Base-by-base conservation (phyloP, 2,797 vertebrate genomes). In the Bryconaethiops microstoma region DNA sequence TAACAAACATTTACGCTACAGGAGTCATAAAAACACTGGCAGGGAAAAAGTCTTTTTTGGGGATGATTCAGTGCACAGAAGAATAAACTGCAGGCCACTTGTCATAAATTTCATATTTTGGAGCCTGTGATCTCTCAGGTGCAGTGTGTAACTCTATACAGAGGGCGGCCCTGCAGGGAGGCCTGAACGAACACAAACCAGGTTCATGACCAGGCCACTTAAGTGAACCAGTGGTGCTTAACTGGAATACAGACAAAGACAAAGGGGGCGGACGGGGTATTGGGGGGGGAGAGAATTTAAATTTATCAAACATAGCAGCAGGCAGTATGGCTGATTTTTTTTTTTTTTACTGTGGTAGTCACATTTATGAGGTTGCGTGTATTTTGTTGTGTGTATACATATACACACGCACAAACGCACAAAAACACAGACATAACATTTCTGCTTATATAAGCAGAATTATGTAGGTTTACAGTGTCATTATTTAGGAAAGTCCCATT, bases 81-180 rank as follows among this genome's bases (percentile, higher is more conserved):
- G 59, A 29, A 68, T 39, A 52, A 5, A 77, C 29, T 59, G 25
- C 35, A 21, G 55, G 29, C 42, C 9, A 78, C 52, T 14, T 39
- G 23, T 21, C 40, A 60, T 78, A 78, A 68, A 78, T 69, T 67
- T 52, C 25, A 78, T 25, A 45, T 73, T 73, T 16, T 39, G 3
- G 29, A 69, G 42, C n/a, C 50, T 59, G 52, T 64, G 23, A 62
- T 71, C 68, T 62, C 35, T 71, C 69, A 79, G 45, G 69, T 63
- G 62, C 50, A 67, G 29, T 14, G 6, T 67, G 77, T 50, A 82
- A 63, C 45, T 76, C 73, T 52, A 81, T 39, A 59, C 14, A 8
- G 42, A 77, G 40, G 45, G 3, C 3, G 13, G 21, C 64, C 39
- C 35, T 67, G 54, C 17, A 39, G 55, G 35, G 29, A 52, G 29